Percentiles rank a stretch among this genome's conserved stretches.
Evolutionary conservation across 2,113 vertebrate species (phyloP).

Genomic region (Alligator mississippiensis): DNA sequence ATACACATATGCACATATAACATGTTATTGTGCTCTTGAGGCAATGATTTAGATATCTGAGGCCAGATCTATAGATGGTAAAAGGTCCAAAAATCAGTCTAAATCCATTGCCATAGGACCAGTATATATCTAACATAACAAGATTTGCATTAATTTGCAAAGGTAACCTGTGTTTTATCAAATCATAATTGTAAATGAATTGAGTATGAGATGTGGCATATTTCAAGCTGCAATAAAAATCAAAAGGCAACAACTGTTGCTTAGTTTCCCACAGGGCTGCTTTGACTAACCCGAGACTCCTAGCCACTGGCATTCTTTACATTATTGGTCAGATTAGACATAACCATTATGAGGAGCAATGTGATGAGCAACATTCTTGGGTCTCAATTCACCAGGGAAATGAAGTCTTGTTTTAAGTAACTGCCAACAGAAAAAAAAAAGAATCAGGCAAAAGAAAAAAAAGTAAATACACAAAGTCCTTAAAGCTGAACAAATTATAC

Average conservation of each 20-base stretch:
- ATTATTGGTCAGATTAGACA: neutral
- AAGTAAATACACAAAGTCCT: neutral
- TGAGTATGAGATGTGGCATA: slow-evolving; percentile 28
- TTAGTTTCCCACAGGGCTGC: neutral
- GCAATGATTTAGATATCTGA: neutral
- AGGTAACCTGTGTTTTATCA: neutral
- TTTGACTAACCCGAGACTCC: neutral
- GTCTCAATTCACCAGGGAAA: neutral
- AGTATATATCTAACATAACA: neutral
- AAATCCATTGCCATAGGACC: neutral
- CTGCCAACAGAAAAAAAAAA: neutral
- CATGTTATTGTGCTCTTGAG: neutral
- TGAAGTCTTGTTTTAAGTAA: neutral
- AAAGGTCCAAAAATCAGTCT: neutral
- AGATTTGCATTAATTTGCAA: neutral
- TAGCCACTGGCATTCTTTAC: neutral
- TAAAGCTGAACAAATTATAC: neutral
- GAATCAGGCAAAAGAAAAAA: neutral
- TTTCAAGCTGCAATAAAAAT: slow-evolving; percentile 48
- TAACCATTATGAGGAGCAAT: neutral
- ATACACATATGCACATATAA: too few relatives aligned
- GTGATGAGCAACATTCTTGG: neutral
- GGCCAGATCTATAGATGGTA: neutral
- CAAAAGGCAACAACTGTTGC: slow-evolving; percentile 5
- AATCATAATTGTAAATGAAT: neutral